A percentile compares a stretch with the other conserved stretches of the same genome.
These are phyloP conservation scores for Tenthredo livida DNA, from an alignment of 2,888 invertebrate species.

Conservation along the genomic window DNA sequence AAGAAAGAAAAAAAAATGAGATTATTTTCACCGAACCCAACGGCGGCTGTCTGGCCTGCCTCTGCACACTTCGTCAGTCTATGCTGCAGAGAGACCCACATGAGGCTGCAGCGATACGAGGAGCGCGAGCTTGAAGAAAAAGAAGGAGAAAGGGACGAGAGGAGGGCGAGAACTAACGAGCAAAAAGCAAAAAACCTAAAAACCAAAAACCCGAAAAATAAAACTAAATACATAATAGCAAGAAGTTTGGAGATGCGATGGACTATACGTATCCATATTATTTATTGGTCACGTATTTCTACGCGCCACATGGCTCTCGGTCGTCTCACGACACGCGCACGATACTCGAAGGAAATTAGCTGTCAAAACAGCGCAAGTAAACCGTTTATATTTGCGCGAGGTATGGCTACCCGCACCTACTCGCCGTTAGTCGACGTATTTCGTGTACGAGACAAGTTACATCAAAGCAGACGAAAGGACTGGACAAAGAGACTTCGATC, in stretches of 20 bases:
- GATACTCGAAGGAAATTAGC: slow-evolving; percentile 51
- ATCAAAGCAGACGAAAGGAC: neutral
- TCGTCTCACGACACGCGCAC: neutral
- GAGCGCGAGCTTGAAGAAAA: neutral
- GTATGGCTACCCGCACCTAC: no score
- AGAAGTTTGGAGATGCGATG: neutral
- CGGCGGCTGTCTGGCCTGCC: no score
- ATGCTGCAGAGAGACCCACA: no score
- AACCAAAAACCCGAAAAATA: neutral
- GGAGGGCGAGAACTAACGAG: neutral
- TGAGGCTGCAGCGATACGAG: no score
- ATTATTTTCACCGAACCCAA: neutral
- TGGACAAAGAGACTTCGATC: neutral
- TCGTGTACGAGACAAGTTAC: neutral
- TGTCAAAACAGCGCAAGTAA: slow-evolving; percentile 55
- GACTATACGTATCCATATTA: neutral
- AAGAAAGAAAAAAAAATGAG: neutral
- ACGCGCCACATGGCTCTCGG: neutral
- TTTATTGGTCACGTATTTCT: neutral
- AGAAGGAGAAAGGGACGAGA: neutral
- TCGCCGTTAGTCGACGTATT: neutral
- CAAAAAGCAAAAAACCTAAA: neutral
- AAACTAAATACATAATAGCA: neutral
- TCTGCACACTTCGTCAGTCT: no score
- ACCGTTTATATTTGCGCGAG: slow-evolving; percentile 36